Conservation (phyloP, 1,140 invertebrate species). For the Leptinotarsa undecemlineata region DNA sequence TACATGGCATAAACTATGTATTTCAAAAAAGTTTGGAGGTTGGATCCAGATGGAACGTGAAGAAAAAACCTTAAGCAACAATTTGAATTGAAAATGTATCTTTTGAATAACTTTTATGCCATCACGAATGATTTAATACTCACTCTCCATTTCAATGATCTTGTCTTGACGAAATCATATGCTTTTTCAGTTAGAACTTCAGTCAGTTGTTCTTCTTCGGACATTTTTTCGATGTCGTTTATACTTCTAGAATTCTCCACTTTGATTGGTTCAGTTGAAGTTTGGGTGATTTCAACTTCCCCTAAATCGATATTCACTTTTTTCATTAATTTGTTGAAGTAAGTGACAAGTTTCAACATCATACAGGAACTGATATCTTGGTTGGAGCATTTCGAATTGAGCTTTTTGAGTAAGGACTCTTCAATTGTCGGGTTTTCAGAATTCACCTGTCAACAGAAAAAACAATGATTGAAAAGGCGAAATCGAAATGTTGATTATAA, state of each 20-base stretch:
- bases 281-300: slow-evolving; percentile 74
- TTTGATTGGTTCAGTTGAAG: slow-evolving; percentile 39
- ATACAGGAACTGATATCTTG: slow-evolving; percentile 77
- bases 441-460: slow-evolving; percentile 43
- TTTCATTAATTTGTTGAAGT: slow-evolving; percentile 78
- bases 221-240: slow-evolving; percentile 53
- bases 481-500: too few relatives aligned
- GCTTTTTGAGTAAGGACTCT: slow-evolving; percentile 70
- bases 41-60: too few relatives aligned
- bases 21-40: too few relatives aligned
- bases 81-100: too few relatives aligned
- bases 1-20: too few relatives aligned
- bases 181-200: slow-evolving; percentile 73
- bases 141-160: slow-evolving; percentile 68
- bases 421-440: slow-evolving; percentile 58
- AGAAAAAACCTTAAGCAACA: too few relatives aligned
- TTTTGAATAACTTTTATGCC: too few relatives aligned
- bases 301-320: slow-evolving; percentile 77
- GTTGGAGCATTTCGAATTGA: slow-evolving; percentile 75
- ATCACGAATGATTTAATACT: background rate
- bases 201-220: slow-evolving; percentile 71
- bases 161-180: slow-evolving; percentile 72
- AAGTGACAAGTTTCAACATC: slow-evolving; percentile 77
- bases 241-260: slow-evolving; percentile 48
- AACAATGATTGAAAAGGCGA: too few relatives aligned